Percentiles rank a stretch among this genome's conserved stretches.
phyloP scores from a whole-genome alignment of 1,140 invertebrate genomes.

The Drosophila rufa region DNA sequence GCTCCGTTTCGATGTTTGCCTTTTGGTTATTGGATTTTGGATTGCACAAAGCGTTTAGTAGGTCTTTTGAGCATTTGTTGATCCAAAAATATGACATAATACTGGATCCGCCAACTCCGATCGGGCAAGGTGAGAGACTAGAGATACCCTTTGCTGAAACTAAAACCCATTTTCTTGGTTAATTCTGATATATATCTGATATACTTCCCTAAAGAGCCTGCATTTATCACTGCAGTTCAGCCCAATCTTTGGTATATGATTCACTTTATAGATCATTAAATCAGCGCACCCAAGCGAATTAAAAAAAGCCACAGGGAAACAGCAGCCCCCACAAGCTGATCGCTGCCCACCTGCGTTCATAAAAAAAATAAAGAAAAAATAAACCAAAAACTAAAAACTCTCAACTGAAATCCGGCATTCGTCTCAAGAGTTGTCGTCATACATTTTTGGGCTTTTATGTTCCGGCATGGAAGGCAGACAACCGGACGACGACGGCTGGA shows the following conservation, averaged over 20 bases:
- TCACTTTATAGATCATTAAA: slow-evolving; percentile 27
- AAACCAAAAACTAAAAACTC: slow-evolving; percentile 1
- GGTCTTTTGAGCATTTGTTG: slow-evolving; percentile 31
- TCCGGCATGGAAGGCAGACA: slow-evolving; percentile 62
- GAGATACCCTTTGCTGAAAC: neutral
- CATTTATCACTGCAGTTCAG: neutral
- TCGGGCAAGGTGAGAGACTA: neutral
- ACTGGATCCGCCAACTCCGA: slow-evolving; percentile 3
- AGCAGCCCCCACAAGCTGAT: slow-evolving; percentile 47
- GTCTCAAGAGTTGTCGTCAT: slow-evolving; percentile 67
- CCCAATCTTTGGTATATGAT: slow-evolving; percentile 11
- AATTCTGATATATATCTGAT: no score
- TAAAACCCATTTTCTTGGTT: no score
- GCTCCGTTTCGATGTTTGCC: slow-evolving; percentile 46
- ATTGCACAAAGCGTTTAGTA: slow-evolving; percentile 39
- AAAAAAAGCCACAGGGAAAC: slow-evolving; percentile 21
- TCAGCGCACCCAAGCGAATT: slow-evolving; percentile 36
- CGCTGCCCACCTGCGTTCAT: slow-evolving; percentile 67
- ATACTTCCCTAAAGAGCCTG: neutral
- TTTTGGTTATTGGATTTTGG: slow-evolving; percentile 4
- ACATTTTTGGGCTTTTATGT: slow-evolving; percentile 75
- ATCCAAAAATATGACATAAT: slow-evolving; percentile 28
- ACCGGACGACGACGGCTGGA: slow-evolving; percentile 21
- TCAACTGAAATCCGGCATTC: slow-evolving; percentile 59
- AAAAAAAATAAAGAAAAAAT: slow-evolving; percentile 1